Percentiles rank a stretch among this genome's conserved stretches.
phyloP scores from a whole-genome alignment of 2,797 vertebrate species.

The Acanthornis magna region DNA sequence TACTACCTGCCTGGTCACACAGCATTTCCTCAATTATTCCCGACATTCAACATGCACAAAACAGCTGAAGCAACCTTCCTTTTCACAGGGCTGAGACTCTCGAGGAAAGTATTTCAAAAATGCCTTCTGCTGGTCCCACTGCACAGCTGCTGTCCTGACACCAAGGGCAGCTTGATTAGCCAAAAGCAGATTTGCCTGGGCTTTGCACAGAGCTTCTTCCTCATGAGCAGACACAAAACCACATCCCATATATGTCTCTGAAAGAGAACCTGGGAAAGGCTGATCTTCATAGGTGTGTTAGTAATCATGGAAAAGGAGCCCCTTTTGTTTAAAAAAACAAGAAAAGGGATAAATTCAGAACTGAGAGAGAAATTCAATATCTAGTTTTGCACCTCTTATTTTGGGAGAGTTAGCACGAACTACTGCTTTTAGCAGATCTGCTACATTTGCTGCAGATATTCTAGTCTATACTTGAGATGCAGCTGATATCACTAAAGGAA shows the following conservation, averaged over 20 bases:
- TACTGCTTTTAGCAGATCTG: background rate
- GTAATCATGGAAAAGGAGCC: background rate
- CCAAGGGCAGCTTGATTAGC: background rate
- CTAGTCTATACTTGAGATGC: background rate
- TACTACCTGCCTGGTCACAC: background rate
- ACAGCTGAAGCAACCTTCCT: background rate
- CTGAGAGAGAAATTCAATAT: background rate
- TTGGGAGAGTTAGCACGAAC: background rate
- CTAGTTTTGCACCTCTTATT: background rate
- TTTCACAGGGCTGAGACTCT: background rate
- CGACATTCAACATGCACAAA: background rate
- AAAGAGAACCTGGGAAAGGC: background rate
- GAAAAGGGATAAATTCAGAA: background rate
- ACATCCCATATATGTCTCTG: background rate
- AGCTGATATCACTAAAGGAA: background rate
- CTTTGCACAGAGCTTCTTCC: background rate
- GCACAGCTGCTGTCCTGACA: slow-evolving; percentile 20
- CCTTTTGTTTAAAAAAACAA: background rate
- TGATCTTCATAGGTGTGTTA: background rate
- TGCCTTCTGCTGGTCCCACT: background rate
- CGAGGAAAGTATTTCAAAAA: background rate
- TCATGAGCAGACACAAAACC: background rate
- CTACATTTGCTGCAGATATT: background rate
- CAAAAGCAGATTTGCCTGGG: background rate
- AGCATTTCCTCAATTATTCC: background rate